A percentile compares a stretch with the other conserved stretches of the same genome.
These are phyloP conservation scores for Eupithecia exiguata DNA, from an alignment of 2,888 invertebrate species.

Conservation along the genomic window DNA sequence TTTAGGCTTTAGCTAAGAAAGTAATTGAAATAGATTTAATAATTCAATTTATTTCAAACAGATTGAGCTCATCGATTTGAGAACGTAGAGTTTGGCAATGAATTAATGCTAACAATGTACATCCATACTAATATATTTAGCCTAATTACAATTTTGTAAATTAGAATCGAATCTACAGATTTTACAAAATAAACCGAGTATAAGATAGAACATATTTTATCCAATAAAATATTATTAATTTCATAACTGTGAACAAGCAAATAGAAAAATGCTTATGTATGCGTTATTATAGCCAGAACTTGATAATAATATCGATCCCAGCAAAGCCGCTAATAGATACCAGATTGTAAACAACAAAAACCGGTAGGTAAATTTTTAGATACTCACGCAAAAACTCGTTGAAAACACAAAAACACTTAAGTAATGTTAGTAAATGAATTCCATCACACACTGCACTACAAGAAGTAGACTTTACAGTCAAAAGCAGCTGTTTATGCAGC, in stretches of 20 bases:
- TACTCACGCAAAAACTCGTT: conserved; percentile 61
- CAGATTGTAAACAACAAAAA: conserved; percentile 48
- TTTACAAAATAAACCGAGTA: neutral
- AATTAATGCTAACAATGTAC: neutral
- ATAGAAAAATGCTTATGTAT: conserved; percentile 19
- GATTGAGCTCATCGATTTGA: neutral
- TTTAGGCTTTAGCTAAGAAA: conserved; percentile 6
- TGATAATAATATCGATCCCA: conserved; percentile 32
- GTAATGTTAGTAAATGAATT: conserved; percentile 66
- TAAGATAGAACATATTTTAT: neutral
- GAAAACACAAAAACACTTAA: conserved; percentile 60
- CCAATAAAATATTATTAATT: neutral
- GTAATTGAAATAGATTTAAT: neutral
- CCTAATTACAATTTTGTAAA: neutral
- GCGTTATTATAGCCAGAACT: conserved; percentile 23
- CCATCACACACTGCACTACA: conserved; percentile 72
- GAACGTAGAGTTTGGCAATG: neutral
- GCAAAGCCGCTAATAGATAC: neutral
- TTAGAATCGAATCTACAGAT: neutral
- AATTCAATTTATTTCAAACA: neutral
- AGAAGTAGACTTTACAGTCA: conserved; percentile 51
- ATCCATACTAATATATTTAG: neutral
- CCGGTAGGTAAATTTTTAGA: conserved; percentile 56
- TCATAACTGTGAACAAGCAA: neutral
- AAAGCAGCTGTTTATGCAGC: conserved; percentile 70